Evolutionary conservation across 1,140 invertebrate genomes (phyloP).

Genomic region (Cherax quadricarinatus): DNA sequence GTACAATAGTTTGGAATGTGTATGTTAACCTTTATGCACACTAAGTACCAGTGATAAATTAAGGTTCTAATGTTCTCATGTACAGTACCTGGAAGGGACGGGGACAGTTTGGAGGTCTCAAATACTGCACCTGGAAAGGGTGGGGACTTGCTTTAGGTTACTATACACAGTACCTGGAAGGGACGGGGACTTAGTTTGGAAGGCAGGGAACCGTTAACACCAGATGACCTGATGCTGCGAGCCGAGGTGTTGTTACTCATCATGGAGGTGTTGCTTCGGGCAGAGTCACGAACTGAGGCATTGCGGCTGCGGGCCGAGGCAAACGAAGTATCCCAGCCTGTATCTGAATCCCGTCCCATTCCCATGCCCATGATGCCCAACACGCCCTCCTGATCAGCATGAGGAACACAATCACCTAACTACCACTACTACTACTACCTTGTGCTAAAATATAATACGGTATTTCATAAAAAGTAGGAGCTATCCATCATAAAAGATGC

Average conservation of each 20-base stretch:
- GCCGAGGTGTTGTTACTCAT: slow-evolving; percentile 54
- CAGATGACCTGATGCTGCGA: slow-evolving; percentile 53
- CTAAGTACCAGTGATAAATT: too few relatives aligned
- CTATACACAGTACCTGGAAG: slow-evolving; percentile 40
- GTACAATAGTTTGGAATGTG: too few relatives aligned
- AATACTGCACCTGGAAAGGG: background rate
- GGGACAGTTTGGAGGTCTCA: background rate
- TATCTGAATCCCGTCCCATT: slow-evolving; percentile 29
- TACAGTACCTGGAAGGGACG: background rate
- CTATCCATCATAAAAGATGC: background rate
- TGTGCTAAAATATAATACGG: background rate
- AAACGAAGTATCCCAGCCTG: slow-evolving; percentile 50
- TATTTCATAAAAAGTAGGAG: background rate
- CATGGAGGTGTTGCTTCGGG: slow-evolving; percentile 40
- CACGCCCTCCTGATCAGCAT: slow-evolving; percentile 23
- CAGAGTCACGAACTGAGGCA: slow-evolving; percentile 47
- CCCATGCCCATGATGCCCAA: slow-evolving; percentile 24
- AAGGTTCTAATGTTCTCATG: background rate
- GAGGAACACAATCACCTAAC: slow-evolving; percentile 19
- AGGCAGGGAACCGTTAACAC: slow-evolving; percentile 52
- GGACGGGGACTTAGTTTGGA: slow-evolving; percentile 52
- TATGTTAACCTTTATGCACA: too few relatives aligned
- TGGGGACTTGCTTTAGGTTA: background rate
- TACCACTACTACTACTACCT: background rate
- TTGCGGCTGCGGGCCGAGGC: slow-evolving; percentile 53